These are phyloP conservation scores for Notocelia uddmanniana DNA, from an alignment of 2,888 invertebrate species.

Conservation along the genomic window DNA sequence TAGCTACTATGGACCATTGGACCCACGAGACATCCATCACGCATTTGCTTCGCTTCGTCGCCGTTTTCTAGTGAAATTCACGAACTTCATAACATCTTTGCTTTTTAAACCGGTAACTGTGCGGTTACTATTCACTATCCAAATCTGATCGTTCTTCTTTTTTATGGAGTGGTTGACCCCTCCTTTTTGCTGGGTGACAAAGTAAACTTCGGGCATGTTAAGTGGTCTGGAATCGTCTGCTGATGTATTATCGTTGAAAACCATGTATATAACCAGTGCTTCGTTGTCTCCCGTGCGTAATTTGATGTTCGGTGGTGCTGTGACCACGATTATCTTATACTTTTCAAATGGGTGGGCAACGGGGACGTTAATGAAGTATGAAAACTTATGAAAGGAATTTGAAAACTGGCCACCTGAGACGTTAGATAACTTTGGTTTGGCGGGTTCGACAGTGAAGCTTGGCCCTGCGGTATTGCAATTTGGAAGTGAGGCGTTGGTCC, in stretches of 20 bases:
- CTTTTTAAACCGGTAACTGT: conserved; percentile 75
- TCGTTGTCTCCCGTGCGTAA: conserved; percentile 56
- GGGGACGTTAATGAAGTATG: conserved; percentile 65
- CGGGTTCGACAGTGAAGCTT: not conserved
- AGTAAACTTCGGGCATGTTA: conserved; percentile 70
- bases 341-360: conserved; percentile 62
- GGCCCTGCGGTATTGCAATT: not conserved
- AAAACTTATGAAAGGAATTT: conserved; percentile 23
- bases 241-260: conserved; percentile 67
- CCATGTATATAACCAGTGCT: conserved; percentile 67
- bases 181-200: conserved; percentile 60
- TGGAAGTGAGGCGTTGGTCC: not conserved
- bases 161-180: conserved; percentile 52
- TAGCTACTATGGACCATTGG: no score
- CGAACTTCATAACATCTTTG: conserved; percentile 66
- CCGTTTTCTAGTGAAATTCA: conserved; percentile 71
- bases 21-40: not conserved
- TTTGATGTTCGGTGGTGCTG: conserved; percentile 67
- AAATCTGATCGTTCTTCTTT: conserved; percentile 60
- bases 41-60: conserved; percentile 46
- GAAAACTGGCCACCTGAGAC: not conserved
- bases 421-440: conserved; percentile 9
- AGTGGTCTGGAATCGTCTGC: conserved; percentile 49
- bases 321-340: conserved; percentile 74
- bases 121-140: conserved; percentile 72